Evolutionary conservation across 2,888 invertebrate species (phyloP), one percentile per base, ranked within the genome.

Genomic region (Acrobasis suavella): DNA sequence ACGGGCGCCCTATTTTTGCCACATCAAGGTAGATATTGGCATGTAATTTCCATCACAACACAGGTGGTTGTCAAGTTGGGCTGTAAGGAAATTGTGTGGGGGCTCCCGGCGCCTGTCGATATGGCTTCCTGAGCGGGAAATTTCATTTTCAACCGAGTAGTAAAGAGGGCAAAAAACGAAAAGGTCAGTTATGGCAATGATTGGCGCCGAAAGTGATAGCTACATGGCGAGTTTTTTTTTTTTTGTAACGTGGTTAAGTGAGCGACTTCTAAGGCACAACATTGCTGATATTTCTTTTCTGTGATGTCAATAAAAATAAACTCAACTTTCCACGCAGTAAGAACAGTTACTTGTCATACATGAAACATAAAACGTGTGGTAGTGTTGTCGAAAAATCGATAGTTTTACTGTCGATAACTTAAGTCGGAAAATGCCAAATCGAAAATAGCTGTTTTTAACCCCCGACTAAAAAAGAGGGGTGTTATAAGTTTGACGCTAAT

Each of bases 81-180:
- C 10, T 14, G 67, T 69, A 66, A 72, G 72, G 69, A 77, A 77
- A 73, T 72, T 71, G 69, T 69, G 51, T 66, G 69, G 62, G 69
- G 69, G 63, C 65, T 51, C 59, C 67, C 66, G 64, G 69, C 69
- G 70, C 64, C 72, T 75, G 77, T 81, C 81, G 77, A 80, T 77
- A 76, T 66, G 69, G 68, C 71, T 76, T 77, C 72, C 71, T 52
- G 71, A 54, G 46, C 58, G 69, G 67, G 69, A 70, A 68, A 64
- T 75, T 71, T 71, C 66, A 66, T 65, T 69, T 71, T 65, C 66
- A 71, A 72, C 72, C 72, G 71, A 69, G 71, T 73, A 70, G 67
- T 66, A 65, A 66, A 67, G 62, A 70, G 22, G 62, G 46, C 51
- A 49, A 64, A 65, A 67, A 74, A 74, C 71, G 72, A 72, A 74